Evolutionary conservation across 1,140 invertebrate genomes (phyloP).

Genomic region (Drosophila ironensis): DNA sequence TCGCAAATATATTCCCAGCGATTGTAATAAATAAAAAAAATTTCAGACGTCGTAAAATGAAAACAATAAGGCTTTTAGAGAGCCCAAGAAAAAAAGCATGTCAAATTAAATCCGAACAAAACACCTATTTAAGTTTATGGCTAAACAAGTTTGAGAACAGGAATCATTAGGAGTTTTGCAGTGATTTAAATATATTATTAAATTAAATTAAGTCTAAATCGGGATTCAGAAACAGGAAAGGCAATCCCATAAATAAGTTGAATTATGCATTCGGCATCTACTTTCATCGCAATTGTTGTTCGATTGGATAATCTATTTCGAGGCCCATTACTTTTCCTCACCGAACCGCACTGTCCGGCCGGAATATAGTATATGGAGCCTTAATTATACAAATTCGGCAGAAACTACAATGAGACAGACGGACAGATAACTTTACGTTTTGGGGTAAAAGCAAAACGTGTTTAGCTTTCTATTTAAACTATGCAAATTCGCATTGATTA

Average conservation of each 20-base stretch:
- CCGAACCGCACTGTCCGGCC: slow-evolving; percentile 23
- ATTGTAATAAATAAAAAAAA: not conserved
- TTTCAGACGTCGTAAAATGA: no score
- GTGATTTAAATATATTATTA: slow-evolving; percentile 20
- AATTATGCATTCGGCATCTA: not conserved
- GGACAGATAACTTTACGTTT: slow-evolving; percentile 61
- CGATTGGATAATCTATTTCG: not conserved
- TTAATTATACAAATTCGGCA: slow-evolving; percentile 34
- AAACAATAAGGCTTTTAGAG: not conserved
- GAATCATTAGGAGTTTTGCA: not conserved
- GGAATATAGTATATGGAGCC: not conserved
- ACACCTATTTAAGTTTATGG: slow-evolving; percentile 2
- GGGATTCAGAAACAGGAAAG: not conserved
- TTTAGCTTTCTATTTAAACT: slow-evolving; percentile 79
- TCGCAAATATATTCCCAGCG: not conserved
- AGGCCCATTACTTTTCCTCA: not conserved
- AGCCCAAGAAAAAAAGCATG: not conserved
- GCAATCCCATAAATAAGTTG: not conserved
- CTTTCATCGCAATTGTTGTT: slow-evolving; percentile 7
- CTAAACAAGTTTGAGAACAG: slow-evolving; percentile 7
- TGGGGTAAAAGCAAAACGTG: slow-evolving; percentile 75
- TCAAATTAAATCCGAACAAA: slow-evolving; percentile 31
- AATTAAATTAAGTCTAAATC: not conserved
- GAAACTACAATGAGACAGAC: slow-evolving; percentile 9
- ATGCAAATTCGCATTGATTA: slow-evolving; percentile 73